These are phyloP conservation scores for Lymantria dispar DNA, from an alignment of 2,888 invertebrate species.

Conservation along the genomic window DNA sequence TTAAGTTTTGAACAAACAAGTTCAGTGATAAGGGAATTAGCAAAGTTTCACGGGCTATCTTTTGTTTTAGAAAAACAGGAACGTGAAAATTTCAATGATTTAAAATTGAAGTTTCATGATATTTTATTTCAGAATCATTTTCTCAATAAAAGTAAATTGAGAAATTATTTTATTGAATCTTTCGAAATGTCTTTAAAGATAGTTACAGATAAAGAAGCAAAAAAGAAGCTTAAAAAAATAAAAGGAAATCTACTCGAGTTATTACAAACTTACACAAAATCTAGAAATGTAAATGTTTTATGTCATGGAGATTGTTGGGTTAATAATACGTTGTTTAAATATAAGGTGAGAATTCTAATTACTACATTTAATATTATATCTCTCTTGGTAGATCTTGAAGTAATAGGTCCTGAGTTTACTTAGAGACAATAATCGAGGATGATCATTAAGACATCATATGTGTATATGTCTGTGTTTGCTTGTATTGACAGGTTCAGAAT, in stretches of 20 bases:
- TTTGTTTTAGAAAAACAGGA: slow-evolving; percentile 50
- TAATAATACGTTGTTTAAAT: slow-evolving; percentile 59
- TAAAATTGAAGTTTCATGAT: slow-evolving; percentile 51
- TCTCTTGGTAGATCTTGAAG: too few species aligned
- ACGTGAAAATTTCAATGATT: slow-evolving; percentile 31
- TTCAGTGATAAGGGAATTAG: slow-evolving; percentile 53
- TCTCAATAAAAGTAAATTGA: slow-evolving; percentile 59
- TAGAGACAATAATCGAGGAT: too few species aligned
- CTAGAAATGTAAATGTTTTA: slow-evolving; percentile 53
- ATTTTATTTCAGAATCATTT: slow-evolving; percentile 58
- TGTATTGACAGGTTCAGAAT: too few species aligned
- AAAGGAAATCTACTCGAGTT: slow-evolving; percentile 48
- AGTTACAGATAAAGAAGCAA: slow-evolving; percentile 44
- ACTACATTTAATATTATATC: too few species aligned
- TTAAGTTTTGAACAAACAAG: slow-evolving; percentile 46
- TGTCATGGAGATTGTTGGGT: slow-evolving; percentile 74
- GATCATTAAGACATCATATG: too few species aligned
- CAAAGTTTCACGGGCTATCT: slow-evolving; percentile 66
- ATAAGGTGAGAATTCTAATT: slow-evolving; percentile 38
- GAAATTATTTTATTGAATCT: slow-evolving; percentile 59
- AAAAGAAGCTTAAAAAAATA: slow-evolving; percentile 43
- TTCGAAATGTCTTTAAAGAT: slow-evolving; percentile 57
- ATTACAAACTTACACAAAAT: slow-evolving; percentile 48
- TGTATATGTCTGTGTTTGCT: too few species aligned
- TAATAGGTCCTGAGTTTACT: too few species aligned